Percentiles rank a stretch among this genome's conserved stretches.
These are phyloP conservation scores for Crossaster papposus DNA, from an alignment of 53 echinoderm and acorn worm genomes.

Conservation along the genomic window DNA sequence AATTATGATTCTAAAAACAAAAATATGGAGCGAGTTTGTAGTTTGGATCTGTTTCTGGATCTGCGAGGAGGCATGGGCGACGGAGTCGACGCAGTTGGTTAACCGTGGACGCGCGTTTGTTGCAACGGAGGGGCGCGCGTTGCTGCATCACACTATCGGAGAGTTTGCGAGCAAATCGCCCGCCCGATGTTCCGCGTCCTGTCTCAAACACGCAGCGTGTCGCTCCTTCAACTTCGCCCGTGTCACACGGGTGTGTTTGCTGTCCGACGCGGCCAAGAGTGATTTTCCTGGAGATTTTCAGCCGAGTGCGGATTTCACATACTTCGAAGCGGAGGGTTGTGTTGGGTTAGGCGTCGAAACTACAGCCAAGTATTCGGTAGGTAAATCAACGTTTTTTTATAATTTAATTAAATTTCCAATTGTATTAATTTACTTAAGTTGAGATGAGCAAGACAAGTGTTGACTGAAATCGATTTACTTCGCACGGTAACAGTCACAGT, in stretches of 20 bases:
- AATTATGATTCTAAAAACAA: too few species aligned
- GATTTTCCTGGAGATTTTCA: not conserved
- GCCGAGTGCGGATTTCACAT: not conserved
- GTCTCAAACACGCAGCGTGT: not conserved
- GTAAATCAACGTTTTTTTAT: not conserved
- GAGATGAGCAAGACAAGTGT: too few species aligned
- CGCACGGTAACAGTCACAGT: too few species aligned
- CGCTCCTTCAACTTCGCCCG: slow-evolving; percentile 21
- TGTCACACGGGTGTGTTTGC: not conserved
- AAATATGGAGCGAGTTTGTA: too few species aligned
- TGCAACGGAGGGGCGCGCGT: slow-evolving; percentile 8
- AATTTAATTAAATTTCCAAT: too few species aligned
- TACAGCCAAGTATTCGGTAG: not conserved
- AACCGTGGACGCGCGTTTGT: too few species aligned
- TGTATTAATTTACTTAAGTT: too few species aligned
- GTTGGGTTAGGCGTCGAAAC: not conserved
- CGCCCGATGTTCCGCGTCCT: not conserved
- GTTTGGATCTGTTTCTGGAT: too few species aligned
- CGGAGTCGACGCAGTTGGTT: too few species aligned
- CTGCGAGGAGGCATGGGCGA: too few species aligned
- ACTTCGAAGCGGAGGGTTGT: too few species aligned
- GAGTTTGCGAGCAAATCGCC: not conserved
- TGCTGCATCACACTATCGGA: not conserved
- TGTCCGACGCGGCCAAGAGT: not conserved
- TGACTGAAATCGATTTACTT: too few species aligned